Conservation (phyloP, 2,797 vertebrate genomes). For the Macropodus opercularis region DNA sequence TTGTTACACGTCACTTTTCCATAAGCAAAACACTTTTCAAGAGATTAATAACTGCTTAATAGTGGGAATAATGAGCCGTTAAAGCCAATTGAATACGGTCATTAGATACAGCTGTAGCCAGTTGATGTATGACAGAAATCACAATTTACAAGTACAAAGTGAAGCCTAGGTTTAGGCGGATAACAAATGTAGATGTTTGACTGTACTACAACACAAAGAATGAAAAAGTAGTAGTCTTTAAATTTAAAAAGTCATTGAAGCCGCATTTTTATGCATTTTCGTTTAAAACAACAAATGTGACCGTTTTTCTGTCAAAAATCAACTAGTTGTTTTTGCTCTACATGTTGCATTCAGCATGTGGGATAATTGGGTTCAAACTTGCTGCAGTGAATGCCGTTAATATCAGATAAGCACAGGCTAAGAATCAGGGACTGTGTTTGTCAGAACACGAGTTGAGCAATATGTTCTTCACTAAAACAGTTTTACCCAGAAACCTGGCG, state of each 20-base stretch:
- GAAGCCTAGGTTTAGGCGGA: neutral
- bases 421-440: too few relatives aligned
- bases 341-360: neutral
- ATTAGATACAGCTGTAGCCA: rapidly evolving
- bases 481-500: constrained; percentile 42
- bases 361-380: neutral
- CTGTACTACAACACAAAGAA: too few relatives aligned
- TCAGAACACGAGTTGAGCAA: constrained; percentile 52
- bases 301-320: too few relatives aligned
- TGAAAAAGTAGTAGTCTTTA: too few relatives aligned
- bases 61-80: neutral
- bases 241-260: too few relatives aligned
- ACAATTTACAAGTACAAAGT: neutral
- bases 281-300: too few relatives aligned
- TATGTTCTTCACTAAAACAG: constrained; percentile 51
- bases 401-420: too few relatives aligned
- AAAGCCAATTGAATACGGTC: neutral
- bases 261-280: too few relatives aligned
- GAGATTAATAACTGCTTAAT: too few relatives aligned
- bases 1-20: neutral
- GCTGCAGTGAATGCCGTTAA: neutral
- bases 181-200: too few relatives aligned
- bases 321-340: neutral
- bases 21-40: too few relatives aligned
- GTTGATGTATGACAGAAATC: neutral